phyloP scores from a whole-genome alignment of 1,140 invertebrate species.

The Musca vetustissima region DNA sequence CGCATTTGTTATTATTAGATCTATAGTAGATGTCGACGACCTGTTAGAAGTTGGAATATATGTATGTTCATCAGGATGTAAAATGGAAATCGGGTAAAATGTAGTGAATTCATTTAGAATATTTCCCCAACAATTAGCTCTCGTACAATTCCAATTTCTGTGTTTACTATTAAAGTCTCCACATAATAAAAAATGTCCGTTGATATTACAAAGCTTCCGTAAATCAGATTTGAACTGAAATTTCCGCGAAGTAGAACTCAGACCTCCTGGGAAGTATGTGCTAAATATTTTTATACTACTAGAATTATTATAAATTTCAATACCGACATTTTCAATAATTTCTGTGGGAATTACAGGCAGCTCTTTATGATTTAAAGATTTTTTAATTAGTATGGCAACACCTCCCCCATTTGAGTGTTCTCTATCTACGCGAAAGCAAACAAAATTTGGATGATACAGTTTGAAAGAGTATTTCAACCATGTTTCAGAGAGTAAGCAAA shows the following conservation, averaged over 20 bases:
- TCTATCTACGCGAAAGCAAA: neutral
- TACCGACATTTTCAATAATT: neutral
- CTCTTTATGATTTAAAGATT: neutral
- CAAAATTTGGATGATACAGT: conserved; percentile 7
- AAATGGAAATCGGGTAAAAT: neutral
- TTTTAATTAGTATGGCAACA: neutral
- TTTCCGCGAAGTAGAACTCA: neutral
- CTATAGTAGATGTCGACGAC: neutral
- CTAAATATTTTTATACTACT: neutral
- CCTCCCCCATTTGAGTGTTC: neutral
- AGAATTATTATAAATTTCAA: neutral
- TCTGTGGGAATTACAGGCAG: neutral
- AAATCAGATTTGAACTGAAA: too few species aligned
- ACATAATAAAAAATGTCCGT: too few species aligned
- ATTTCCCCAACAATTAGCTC: neutral
- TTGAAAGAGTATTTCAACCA: neutral
- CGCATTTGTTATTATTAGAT: neutral
- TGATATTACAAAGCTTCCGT: too few species aligned
- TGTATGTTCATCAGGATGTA: too few species aligned
- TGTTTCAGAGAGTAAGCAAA: conserved; percentile 18
- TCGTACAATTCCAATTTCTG: too few species aligned
- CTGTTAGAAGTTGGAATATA: neutral
- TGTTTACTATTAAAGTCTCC: too few species aligned
- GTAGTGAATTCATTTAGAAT: neutral
- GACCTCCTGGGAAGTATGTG: neutral